Evolutionary conservation across 2,888 invertebrate species (phyloP), one percentile per base, ranked within the genome.

Genomic region (Dyspetes luteomarginatus): DNA sequence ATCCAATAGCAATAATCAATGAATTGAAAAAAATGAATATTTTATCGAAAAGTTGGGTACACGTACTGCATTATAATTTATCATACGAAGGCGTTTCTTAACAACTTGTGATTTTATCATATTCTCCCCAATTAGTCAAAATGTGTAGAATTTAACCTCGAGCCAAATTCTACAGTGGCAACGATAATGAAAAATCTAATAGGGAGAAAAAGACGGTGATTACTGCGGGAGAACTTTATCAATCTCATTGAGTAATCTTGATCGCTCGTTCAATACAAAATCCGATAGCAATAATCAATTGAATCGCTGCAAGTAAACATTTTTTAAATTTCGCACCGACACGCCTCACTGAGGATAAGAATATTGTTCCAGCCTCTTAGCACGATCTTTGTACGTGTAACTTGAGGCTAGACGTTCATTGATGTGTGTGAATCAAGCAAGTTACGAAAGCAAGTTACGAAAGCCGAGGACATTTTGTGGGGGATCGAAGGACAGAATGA

Each of bases 131-230:
- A 69, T 69, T 69, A 58, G 17, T 9, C 36, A n/a, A 12, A 12
- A 19, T n/a, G 7, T 52, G 45, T 41, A 12, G 50, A 65, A 72
- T 72, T 72, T 73, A n/a, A 28, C 43, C 50, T 22, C 43, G 67
- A 55, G 65, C 30, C 28, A 67, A 48, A 73, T 60, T 52, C 43
- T n/a, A 65, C n/a, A 41, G 41, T 50, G 30, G 15, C 9, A n/a
- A 19, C 4, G 17, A 45, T 45, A n/a, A 45, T 36, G 7, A 7
- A 30, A 3, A 7, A 30, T 30, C 7, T n/a, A 30, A 30, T 30
- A n/a, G n/a, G n/a, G n/a, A n/a, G n/a, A n/a, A n/a, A n/a, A n/a
- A n/a, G n/a, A n/a, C n/a, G n/a, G n/a, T n/a, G n/a, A n/a, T n/a
- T n/a, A n/a, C n/a, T n/a, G n/a, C 36, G 12, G 4, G 36, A 12